Base-by-base conservation (phyloP, 1,140 invertebrate genomes). In the Heliothis virescens region DNA sequence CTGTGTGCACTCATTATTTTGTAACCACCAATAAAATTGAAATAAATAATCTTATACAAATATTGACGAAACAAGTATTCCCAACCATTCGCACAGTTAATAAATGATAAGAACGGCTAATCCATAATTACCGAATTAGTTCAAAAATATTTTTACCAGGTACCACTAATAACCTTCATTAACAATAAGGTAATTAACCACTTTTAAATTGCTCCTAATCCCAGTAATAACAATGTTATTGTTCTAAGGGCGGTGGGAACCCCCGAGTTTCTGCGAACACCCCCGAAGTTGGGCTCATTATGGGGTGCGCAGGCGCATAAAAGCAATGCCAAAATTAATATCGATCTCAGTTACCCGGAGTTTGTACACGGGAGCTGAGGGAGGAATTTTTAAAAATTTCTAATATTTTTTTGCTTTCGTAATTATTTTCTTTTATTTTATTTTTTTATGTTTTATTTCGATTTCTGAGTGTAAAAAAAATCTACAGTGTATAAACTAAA, bases 401-500 rank as follows among this genome's bases (percentile, higher is more conserved):
- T 34, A 5, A 41, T 7, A 9, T 5, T 26, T 9, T 41, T 41
- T 41, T 41, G 34, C 34, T 41, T 41, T 41, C 5, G 34, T 41
- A 3, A 5, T 1, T 41, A 41, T 9, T 7, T 41, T 7, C 9
- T 41, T 41, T 41, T 4, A 4, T 34, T 34, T 5, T n/a, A n/a
- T n/a, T 41, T 9, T 41, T 41, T 7, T 41, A 41, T 16, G 52
- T 15, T 60, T 29, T 15, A 26, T 13, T 60, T 63, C 16, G n/a
- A 47, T 63, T 47, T 16, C 62, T 9, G 62, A 63, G 62, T 63
- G 29, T 63, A 9, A 47, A 29, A 63, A 29, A 63, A 13, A 9
- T 9, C 3, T 13, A 15, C 62, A 63, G 34, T 63, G 13, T 63
- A 41, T 47, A 63, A 63, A 41, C 65, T 65, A 75, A 67, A 3